Conservation (phyloP, 2,888 invertebrate species). For the Steinernema scapterisci region DNA sequence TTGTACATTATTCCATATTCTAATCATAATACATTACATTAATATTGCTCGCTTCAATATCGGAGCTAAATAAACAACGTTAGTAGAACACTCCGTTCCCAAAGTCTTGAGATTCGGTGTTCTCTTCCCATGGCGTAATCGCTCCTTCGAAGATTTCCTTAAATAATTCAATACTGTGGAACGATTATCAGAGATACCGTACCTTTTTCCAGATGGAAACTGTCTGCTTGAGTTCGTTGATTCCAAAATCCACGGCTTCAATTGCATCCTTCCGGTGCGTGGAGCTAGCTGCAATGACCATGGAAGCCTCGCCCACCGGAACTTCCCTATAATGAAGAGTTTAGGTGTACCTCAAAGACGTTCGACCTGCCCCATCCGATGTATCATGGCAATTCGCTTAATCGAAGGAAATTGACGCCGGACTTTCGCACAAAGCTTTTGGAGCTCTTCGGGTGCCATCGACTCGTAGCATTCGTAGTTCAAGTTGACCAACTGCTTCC, state of each 20-base stretch:
- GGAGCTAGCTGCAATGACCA: conserved; percentile 60
- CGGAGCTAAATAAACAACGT: too few species aligned
- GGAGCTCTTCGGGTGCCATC: conserved; percentile 60
- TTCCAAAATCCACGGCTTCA: conserved; percentile 56
- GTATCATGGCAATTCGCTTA: conserved; percentile 54
- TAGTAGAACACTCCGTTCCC: too few species aligned
- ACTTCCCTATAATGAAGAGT: conserved; percentile 43
- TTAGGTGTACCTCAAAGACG: not conserved
- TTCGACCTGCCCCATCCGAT: conserved; percentile 47
- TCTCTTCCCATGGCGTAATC: too few species aligned
- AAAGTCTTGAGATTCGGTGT: too few species aligned
- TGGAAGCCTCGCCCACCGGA: conserved; percentile 58
- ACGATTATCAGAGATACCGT: too few species aligned
- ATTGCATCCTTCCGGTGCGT: conserved; percentile 62
- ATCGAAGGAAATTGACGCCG: conserved; percentile 46
- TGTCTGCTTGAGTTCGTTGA: conserved; percentile 56
- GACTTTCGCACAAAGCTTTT: conserved; percentile 44
- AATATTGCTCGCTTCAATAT: too few species aligned
- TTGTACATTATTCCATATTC: too few species aligned
- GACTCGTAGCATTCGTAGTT: conserved; percentile 62
- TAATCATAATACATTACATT: too few species aligned
- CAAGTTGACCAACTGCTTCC: conserved; percentile 48
- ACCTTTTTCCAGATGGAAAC: conserved; percentile 66
- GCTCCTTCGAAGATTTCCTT: too few species aligned
- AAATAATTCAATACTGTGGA: too few species aligned